A percentile compares a stretch with the other conserved stretches of the same genome.
phyloP scores from a whole-genome alignment of 2,888 invertebrate genomes.

The Lasioglossum oenotherae region DNA sequence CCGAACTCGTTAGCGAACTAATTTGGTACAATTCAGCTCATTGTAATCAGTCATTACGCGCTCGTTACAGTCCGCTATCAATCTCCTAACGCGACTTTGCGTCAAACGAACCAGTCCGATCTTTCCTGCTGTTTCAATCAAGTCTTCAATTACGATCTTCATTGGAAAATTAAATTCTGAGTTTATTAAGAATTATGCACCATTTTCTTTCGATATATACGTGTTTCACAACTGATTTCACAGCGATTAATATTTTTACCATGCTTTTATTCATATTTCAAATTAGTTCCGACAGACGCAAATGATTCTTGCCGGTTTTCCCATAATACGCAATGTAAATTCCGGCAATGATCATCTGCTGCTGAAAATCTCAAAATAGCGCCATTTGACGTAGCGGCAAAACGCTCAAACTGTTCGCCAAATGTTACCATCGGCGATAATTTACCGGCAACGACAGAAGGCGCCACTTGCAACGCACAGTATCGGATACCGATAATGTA shows the following conservation, averaged over 20 bases:
- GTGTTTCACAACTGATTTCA: background rate
- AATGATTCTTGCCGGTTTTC: background rate
- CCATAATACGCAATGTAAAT: background rate
- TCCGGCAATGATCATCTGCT: background rate
- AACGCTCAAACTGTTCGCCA: background rate
- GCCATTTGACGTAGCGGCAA: background rate
- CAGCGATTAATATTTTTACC: background rate
- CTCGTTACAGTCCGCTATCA: background rate
- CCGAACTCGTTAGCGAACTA: background rate
- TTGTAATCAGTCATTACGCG: background rate
- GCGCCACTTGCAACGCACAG: too few relatives aligned
- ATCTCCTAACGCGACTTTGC: background rate
- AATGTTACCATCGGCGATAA: background rate
- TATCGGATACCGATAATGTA: too few relatives aligned
- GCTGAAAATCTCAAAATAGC: background rate
- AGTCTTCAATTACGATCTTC: background rate
- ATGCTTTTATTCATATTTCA: background rate
- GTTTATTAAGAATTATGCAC: background rate
- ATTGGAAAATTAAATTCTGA: background rate
- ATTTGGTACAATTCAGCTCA: background rate
- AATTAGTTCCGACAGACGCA: background rate
- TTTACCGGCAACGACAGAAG: too few relatives aligned
- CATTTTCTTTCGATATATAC: background rate
- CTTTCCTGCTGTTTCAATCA: background rate
- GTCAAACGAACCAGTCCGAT: background rate